Evolutionary conservation across 92 coral and sea anemone species (phyloP).

Genomic region (Palythoa caribaeorum): DNA sequence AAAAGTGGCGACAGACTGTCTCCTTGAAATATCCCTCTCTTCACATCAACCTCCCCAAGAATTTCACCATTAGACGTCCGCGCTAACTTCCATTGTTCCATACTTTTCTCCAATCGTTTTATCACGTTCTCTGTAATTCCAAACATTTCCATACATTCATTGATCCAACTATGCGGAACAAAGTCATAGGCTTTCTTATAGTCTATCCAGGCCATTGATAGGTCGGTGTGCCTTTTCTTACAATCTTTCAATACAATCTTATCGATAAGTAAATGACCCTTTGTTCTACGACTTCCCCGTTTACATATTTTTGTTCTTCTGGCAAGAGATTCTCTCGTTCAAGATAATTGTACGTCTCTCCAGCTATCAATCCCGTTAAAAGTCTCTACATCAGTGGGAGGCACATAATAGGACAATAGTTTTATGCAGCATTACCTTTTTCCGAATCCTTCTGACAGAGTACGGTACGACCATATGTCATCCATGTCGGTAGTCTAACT

Average conservation of each 20-base stretch:
- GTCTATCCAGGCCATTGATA: constrained; percentile 31
- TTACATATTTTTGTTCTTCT: too few relatives aligned
- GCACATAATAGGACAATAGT: constrained; percentile 65
- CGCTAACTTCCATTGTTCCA: constrained; percentile 10
- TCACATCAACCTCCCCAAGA: constrained; percentile 16
- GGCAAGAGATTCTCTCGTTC: too few relatives aligned
- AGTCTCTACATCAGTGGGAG: not conserved
- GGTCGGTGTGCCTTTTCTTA: not conserved
- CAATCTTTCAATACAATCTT: too few relatives aligned
- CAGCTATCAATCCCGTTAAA: too few relatives aligned
- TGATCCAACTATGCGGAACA: too few relatives aligned
- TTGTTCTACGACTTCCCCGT: too few relatives aligned
- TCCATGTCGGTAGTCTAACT: constrained; percentile 44
- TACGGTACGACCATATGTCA: constrained; percentile 52
- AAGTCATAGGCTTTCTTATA: not conserved
- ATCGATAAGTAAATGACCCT: too few relatives aligned
- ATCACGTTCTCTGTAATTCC: not conserved
- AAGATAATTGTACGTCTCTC: too few relatives aligned
- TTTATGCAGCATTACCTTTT: constrained; percentile 23
- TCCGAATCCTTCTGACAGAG: constrained; percentile 48
- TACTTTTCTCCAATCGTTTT: not conserved
- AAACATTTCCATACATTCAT: constrained; percentile 19
- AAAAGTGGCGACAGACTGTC: constrained; percentile 54
- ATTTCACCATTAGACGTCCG: constrained; percentile 6
- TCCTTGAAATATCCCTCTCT: constrained; percentile 43